Base-by-base conservation (phyloP, 1,140 invertebrate genomes). In the Penaeus vannamei region DNA sequence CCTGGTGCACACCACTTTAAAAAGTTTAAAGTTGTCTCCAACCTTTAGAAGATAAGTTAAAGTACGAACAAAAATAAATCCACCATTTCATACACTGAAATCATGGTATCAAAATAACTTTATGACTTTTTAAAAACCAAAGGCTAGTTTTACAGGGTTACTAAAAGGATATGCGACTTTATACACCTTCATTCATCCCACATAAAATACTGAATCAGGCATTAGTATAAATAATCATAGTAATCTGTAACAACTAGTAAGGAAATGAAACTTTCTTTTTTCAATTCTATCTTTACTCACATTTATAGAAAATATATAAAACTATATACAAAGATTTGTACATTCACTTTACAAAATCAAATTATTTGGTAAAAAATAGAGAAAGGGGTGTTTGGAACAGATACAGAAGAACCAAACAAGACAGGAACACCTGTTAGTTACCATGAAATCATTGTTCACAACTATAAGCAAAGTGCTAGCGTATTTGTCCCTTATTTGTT, bases 281-380 rank as follows among this genome's bases (percentile, higher is more conserved):
- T 83, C 79, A 69, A 83, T 89, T 89, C 87, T 89, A 90, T 86
- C 85, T 90, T 90, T 83, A 83, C 81, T 90, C 88, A 90, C 84
- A 90, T 90, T 86, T 90, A 90, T 90, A 85, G 90, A 90, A 88
- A 90, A 90, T 90, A 86, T 89, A 86, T 89, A 91, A 85, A 89
- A 86, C 84, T 90, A 91, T 91, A 91, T 86, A 89, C 87, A 86
- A 90, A 82, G 61, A 91, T 89, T 90, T 90, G 88, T 90, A 90
- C 88, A 90, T 85, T 90, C 80, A 80, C 53, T 83, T 86, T 85
- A 90, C 88, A 85, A 85, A 90, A 90, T 84, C 82, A 89, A 89
- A 89, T 76, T 59, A 77, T 89, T 84, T 83, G 46, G 64, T 88
- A 76, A 84, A 84, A 82, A 82, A 81, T 80, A 79, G 61, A 84